Evolutionary conservation across 2,888 invertebrate genomes (phyloP), one percentile per base, ranked within the genome.

Genomic region (Lochmaea capreae): DNA sequence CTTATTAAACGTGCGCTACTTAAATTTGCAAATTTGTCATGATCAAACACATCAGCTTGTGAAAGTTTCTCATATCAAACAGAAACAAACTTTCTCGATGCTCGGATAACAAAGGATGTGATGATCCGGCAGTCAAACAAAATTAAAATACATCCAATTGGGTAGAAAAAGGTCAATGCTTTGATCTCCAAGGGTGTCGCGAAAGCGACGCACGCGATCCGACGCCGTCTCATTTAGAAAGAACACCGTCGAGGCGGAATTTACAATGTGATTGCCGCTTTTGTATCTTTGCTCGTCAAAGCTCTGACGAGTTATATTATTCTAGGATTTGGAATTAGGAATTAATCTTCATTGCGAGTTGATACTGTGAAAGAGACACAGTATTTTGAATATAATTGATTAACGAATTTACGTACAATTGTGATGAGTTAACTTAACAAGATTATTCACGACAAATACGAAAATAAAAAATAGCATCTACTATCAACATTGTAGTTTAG

Each of bases 191-290:
- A 70, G 76, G 72, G 77, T 77, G 79, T 77, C 76, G 76, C 81
- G 81, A 69, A 73, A 77, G 77, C 76, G 74, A 75, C 76, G 83
- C 84, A 82, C 84, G 85, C 84, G 85, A 76, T 82, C 75, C 77
- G 78, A 80, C 84, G 83, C 78, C 84, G 84, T 79, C 81, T 84
- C 82, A 84, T 86, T 84, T 83, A 82, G 80, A 80, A 77, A 77
- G 83, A 82, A 85, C 86, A 85, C 81, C 85, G 85, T 82, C 85
- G 82, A 84, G 87, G 87, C 83, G 87, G 87, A 87, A 87, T 87
- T 84, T 84, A 85, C 86, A 86, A 87, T 87, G 86, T 83, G 86
- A 86, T 85, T 85, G 84, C 81, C 82, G 84, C 86, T 86, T 85
- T 85, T 85, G 85, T 84, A 81, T 81, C 68, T 58, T 72, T 72